Evolutionary conservation across 2,113 vertebrate genomes (phyloP), one percentile per base, ranked within the genome.

Genomic region (Phodopus roborovskii): DNA sequence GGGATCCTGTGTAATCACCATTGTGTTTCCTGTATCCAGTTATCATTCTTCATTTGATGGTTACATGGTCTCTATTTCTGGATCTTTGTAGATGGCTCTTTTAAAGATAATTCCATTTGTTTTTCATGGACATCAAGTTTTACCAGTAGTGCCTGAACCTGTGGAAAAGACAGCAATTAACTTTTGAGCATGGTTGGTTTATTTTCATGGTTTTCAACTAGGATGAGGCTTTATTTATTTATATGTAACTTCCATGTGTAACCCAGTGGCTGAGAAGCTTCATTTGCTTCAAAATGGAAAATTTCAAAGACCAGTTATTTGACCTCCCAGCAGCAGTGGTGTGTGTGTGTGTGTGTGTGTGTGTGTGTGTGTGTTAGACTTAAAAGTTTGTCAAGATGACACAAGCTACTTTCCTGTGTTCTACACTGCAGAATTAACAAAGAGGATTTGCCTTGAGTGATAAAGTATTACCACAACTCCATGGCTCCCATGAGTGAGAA

Each of bases 241-340:
- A 17, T 90, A 68, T 73, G 62, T 68, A 82, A 83, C n/a, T 28
- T 62, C 26, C 24, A 39, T 45, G 26, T 89, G 13, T 74, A 48
- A 77, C 22, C 83, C 90, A 2, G 60, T 74, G 45, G 5, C 36
- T 93, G 86, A 64, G 22, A 12, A 77, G 20, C 74, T 60, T 96
- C 26, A 64, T 89, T 97, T 36, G 0, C 39, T 36, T 68, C 66
- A 82, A 92, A 78, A 17, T 24, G 48, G 79, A 73, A 96, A 96
- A 95, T 97, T 92, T 97, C 91, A 97, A 97, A 98, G 97, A 85
- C 92, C 83, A 94, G 88, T 96, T 95, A 95, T 53, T 89, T 86
- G 92, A 70, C 33, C 77, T 96, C 95, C 73, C n/a, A 56, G 53
- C 53, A 56, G 13, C 53, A 13, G 53, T 56, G 53, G 53, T 56